A percentile compares a stretch with the other conserved stretches of the same genome.
Evolutionary conservation across 2,888 invertebrate species (phyloP).

Genomic region (Baccha elongata): DNA sequence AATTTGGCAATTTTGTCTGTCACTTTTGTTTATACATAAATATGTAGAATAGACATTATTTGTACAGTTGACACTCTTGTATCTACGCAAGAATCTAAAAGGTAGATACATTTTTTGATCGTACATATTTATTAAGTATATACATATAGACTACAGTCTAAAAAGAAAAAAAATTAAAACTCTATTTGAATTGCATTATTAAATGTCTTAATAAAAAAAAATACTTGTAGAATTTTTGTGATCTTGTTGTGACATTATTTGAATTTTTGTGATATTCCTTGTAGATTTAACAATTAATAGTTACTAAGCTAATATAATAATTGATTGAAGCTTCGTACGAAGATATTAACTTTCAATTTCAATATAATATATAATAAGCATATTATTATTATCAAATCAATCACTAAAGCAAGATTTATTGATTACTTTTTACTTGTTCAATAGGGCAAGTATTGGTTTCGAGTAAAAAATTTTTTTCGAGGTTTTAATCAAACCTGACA

Average conservation of each 20-base stretch:
- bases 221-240: background rate
- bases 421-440: background rate
- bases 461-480: too few species aligned
- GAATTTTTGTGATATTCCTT: background rate
- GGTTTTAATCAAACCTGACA: too few species aligned
- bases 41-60: too few species aligned
- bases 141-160: background rate
- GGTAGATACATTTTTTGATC: constrained; percentile 7
- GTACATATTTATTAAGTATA: background rate
- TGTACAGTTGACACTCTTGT: constrained; percentile 18
- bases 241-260: background rate
- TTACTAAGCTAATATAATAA: background rate
- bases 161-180: background rate
- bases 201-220: background rate
- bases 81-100: background rate
- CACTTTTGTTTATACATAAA: background rate
- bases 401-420: background rate
- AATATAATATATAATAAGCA: background rate
- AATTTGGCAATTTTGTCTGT: too few species aligned
- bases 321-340: background rate
- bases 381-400: background rate
- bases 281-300: background rate
- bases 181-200: background rate
- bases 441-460: too few species aligned
- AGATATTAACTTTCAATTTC: constrained; percentile 23